These are phyloP conservation scores for Delphinus delphis DNA, from an alignment of 2,113 vertebrate species.

Conservation along the genomic window DNA sequence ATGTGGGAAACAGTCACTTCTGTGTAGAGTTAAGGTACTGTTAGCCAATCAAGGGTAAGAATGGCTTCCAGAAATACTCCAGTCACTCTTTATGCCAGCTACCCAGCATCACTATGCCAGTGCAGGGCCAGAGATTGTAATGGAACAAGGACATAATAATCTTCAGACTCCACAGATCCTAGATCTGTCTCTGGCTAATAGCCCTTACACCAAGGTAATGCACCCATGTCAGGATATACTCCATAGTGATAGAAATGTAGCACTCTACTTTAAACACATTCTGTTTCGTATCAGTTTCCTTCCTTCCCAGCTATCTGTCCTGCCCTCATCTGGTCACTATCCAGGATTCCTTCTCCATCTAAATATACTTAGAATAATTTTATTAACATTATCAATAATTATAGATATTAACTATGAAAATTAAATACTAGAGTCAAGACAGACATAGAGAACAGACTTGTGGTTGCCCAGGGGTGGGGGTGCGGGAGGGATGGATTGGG, in stretches of 20 bases:
- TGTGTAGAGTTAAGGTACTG: background rate
- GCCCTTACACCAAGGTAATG: background rate
- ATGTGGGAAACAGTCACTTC: background rate
- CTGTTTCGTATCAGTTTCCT: background rate
- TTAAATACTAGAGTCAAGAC: background rate
- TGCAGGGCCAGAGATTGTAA: background rate
- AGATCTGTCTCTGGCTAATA: background rate
- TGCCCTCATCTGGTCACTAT: background rate
- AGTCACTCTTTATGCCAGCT: background rate
- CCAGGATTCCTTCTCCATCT: background rate
- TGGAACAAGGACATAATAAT: background rate
- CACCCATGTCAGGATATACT: background rate
- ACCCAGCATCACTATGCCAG: background rate
- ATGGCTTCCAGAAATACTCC: background rate
- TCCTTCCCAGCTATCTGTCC: background rate
- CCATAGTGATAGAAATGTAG: background rate
- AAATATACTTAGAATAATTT: background rate
- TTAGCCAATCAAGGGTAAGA: constrained; percentile 21
- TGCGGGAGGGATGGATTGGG: background rate
- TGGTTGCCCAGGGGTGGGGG: background rate
- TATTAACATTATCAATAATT: background rate
- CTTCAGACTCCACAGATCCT: background rate
- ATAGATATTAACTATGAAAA: background rate
- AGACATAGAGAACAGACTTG: background rate
- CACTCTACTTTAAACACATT: background rate